These are phyloP conservation scores for Ophonus ardosiacus DNA, from an alignment of 2,888 invertebrate species.

Conservation along the genomic window DNA sequence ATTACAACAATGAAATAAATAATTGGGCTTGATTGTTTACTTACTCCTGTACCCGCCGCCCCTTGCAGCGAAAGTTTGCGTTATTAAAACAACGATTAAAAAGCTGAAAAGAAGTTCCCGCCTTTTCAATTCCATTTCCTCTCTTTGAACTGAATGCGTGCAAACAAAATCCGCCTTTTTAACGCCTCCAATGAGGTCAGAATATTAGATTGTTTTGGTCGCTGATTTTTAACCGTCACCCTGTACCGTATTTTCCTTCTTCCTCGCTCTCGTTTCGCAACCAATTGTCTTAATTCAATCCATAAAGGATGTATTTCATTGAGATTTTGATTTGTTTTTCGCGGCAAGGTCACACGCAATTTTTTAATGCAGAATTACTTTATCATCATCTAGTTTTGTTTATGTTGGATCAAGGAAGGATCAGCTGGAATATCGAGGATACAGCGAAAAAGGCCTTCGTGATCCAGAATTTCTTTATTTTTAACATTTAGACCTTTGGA, in stretches of 20 bases:
- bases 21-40: background rate
- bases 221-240: conserved; percentile 15
- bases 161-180: conserved; percentile 46
- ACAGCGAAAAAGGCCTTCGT: too few species aligned
- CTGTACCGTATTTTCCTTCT: conserved; percentile 3
- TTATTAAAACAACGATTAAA: conserved; percentile 10
- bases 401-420: too few species aligned
- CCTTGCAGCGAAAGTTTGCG: conserved; percentile 9
- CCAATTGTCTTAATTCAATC: conserved; percentile 62
- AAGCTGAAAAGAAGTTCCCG: conserved; percentile 12
- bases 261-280: conserved; percentile 29
- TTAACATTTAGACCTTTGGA: too few species aligned
- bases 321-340: conserved; percentile 39
- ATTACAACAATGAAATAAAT: too few species aligned
- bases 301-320: conserved; percentile 46
- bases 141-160: conserved; percentile 10
- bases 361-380: conserved; percentile 11
- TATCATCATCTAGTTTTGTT: background rate
- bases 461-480: too few species aligned
- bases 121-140: conserved; percentile 17
- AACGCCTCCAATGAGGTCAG: conserved; percentile 53
- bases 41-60: conserved; percentile 49
- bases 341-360: conserved; percentile 40
- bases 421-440: too few species aligned
- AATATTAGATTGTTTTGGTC: conserved; percentile 25